Evolutionary conservation across 2,797 vertebrate genomes (phyloP).

Genomic region (Propithecus perrieri): DNA sequence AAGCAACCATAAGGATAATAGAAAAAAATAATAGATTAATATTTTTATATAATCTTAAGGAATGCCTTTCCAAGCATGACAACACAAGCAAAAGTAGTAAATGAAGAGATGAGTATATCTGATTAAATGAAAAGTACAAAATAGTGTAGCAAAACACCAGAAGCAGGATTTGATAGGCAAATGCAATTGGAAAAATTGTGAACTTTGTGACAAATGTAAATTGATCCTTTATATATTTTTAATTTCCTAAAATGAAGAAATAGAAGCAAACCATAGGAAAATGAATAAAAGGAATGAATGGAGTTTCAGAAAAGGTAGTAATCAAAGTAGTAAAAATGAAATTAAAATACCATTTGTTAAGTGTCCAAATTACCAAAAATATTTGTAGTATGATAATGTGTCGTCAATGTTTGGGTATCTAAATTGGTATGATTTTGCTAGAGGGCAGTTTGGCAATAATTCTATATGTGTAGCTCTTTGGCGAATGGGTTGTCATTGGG

Average conservation of each 20-base stretch:
- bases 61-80: conserved; percentile 4
- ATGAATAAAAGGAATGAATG: conserved; percentile 2
- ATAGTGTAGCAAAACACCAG: not conserved
- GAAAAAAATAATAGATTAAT: not conserved
- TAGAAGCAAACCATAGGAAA: not conserved
- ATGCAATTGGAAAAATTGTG: not conserved
- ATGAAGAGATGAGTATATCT: not conserved
- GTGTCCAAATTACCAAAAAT: not conserved
- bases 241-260: not conserved
- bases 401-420: not conserved
- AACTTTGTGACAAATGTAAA: not conserved
- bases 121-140: not conserved
- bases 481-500: not conserved
- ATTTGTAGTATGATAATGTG: not conserved
- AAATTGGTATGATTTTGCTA: not conserved
- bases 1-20: not conserved
- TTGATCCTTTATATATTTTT: not conserved
- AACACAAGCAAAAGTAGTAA: not conserved
- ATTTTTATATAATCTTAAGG: conserved; percentile 38
- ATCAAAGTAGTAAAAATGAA: not conserved
- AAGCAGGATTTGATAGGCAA: not conserved
- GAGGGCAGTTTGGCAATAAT: not conserved
- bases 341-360: conserved; percentile 9
- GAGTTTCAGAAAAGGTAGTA: not conserved
- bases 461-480: not conserved